Evolutionary conservation across 2,888 invertebrate species (phyloP).

Genomic region (Synanthedon vespiformis): DNA sequence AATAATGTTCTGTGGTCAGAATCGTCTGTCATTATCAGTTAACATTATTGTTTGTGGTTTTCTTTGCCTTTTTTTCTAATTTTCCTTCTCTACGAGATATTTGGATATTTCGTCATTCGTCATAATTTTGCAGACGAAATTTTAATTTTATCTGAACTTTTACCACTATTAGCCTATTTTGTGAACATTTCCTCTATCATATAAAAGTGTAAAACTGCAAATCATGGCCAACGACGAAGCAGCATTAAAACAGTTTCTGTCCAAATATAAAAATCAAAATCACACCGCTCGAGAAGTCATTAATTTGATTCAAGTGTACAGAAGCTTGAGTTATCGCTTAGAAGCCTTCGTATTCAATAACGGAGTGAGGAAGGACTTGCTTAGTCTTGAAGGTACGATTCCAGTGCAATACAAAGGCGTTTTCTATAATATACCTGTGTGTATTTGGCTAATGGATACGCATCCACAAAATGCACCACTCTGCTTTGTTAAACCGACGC

Average conservation of each 20-base stretch:
- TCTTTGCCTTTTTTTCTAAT: too few species aligned
- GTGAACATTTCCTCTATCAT: conserved; percentile 2
- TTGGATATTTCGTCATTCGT: background rate
- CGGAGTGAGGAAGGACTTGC: conserved; percentile 82
- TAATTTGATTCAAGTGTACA: conserved; percentile 53
- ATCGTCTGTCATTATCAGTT: too few species aligned
- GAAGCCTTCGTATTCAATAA: conserved; percentile 85
- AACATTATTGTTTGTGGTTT: too few species aligned
- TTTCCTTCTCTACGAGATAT: background rate
- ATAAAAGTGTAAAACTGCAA: conserved; percentile 9
- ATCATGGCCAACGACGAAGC: conserved; percentile 57
- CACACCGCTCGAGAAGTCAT: conserved; percentile 56
- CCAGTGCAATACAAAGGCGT: conserved; percentile 91
- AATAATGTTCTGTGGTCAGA: too few species aligned
- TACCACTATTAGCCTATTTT: conserved; percentile 4
- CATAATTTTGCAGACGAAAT: conserved; percentile 4
- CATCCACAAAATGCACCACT: conserved; percentile 97
- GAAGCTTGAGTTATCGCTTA: conserved; percentile 53
- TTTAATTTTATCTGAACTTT: conserved; percentile 6
- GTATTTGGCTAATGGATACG: conserved; percentile 96
- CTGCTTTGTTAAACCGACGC: conserved; percentile 93
- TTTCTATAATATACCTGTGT: conserved; percentile 95
- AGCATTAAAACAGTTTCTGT: conserved; percentile 47
- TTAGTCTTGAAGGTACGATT: conserved; percentile 91
- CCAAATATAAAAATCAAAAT: conserved; percentile 60